Evolutionary conservation across 2,888 invertebrate species (phyloP).

Genomic region (Ferrisia virgata): DNA sequence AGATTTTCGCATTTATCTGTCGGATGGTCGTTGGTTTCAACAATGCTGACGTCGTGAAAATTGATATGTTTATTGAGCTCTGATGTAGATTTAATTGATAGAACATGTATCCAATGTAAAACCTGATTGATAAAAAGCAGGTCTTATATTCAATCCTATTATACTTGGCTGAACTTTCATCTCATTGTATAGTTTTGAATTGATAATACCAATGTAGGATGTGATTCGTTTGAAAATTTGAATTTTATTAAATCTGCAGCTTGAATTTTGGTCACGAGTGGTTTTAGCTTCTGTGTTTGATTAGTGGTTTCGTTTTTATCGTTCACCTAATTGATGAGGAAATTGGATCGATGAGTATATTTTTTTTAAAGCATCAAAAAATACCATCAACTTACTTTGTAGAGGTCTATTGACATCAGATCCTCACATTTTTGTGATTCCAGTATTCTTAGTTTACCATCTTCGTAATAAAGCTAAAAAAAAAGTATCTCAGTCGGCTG

Average conservation of each 20-base stretch:
- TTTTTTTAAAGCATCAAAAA: too few relatives aligned
- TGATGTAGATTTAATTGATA: background rate
- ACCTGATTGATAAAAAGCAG: background rate
- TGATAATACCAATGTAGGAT: background rate
- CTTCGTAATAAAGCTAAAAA: background rate
- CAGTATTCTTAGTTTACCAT: background rate
- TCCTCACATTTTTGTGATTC: background rate
- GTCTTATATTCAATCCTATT: too few relatives aligned
- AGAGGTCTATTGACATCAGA: background rate
- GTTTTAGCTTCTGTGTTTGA: background rate
- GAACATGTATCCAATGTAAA: background rate
- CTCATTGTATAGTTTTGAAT: too few relatives aligned
- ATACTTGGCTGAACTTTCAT: background rate
- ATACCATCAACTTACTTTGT: too few relatives aligned
- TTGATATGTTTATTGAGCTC: background rate
- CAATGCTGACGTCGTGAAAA: background rate
- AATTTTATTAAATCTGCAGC: background rate
- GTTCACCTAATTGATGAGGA: background rate
- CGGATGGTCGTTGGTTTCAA: background rate
- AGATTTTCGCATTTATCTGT: background rate
- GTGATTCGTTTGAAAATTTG: background rate
- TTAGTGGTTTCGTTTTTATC: background rate
- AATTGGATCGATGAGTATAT: too few relatives aligned
- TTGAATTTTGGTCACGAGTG: background rate
- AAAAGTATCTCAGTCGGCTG: too few relatives aligned